Conservation (phyloP, 2,888 invertebrate genomes). For the Hyalella azteca region DNA sequence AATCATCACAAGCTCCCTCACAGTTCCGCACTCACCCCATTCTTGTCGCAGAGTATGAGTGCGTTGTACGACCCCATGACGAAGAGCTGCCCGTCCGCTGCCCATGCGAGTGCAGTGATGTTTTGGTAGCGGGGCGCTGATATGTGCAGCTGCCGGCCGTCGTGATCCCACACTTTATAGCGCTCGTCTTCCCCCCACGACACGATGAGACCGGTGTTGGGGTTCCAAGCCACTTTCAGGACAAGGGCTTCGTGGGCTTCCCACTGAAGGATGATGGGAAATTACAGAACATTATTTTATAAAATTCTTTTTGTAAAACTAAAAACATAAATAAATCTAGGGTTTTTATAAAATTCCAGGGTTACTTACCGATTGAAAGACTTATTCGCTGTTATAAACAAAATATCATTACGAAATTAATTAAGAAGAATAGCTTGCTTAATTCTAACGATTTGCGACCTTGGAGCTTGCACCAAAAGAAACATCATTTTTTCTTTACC, state of each 20-base stretch:
- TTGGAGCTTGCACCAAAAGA: no score
- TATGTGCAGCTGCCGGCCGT: slow-evolving; percentile 84
- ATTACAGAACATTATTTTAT: no score
- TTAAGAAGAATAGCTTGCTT: no score
- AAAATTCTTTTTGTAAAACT: no score
- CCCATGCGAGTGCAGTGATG: slow-evolving; percentile 89
- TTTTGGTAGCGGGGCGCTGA: slow-evolving; percentile 88
- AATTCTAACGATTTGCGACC: no score
- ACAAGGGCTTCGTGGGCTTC: slow-evolving; percentile 91
- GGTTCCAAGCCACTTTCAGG: slow-evolving; percentile 72
- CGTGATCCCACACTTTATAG: slow-evolving; percentile 82
- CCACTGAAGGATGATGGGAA: slow-evolving; percentile 57
- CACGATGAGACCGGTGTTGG: slow-evolving; percentile 68
- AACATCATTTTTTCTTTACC: no score
- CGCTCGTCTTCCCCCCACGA: slow-evolving; percentile 77
- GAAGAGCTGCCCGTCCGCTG: slow-evolving; percentile 87
- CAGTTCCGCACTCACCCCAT: slow-evolving; percentile 69
- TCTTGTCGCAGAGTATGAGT: slow-evolving; percentile 87
- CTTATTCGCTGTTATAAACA: no score
- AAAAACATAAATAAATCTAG: no score
- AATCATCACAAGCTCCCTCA: no score
- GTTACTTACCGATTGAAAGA: no score
- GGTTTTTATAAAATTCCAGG: no score
- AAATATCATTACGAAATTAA: no score
- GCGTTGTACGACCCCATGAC: slow-evolving; percentile 93